phyloP scores from a whole-genome alignment of 2,888 invertebrate species.

The Eupithecia vulgata region DNA sequence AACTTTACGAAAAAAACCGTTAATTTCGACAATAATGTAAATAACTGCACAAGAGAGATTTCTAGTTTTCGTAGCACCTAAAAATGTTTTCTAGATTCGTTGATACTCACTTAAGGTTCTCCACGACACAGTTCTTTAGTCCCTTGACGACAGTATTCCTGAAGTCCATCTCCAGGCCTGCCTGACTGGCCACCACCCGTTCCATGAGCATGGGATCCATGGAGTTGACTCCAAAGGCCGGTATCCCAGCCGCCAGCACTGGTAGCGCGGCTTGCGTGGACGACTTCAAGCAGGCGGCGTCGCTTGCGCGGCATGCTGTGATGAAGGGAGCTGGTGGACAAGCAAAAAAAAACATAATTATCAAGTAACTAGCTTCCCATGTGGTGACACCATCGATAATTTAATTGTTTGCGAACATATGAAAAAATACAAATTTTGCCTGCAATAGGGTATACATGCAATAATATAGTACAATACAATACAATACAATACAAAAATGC shows the following conservation, averaged over 20 bases:
- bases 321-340: conserved; percentile 62
- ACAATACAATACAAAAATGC: no score
- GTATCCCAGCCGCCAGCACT: conserved; percentile 62
- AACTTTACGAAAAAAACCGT: not conserved
- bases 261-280: conserved; percentile 67
- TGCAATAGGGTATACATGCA: no score
- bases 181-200: conserved; percentile 59
- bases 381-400: no score
- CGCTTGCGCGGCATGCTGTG: conserved; percentile 59
- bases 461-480: no score
- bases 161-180: conserved; percentile 70
- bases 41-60: not conserved
- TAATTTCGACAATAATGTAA: not conserved
- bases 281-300: conserved; percentile 57
- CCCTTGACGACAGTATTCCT: conserved; percentile 67
- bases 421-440: no score
- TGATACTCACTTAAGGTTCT: conserved; percentile 60
- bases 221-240: conserved; percentile 57
- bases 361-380: no score
- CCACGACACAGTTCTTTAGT: conserved; percentile 61
- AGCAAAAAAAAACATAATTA: not conserved
- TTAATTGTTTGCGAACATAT: no score
- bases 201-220: conserved; percentile 70
- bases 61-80: not conserved
- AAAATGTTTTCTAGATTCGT: not conserved